Percentiles rank a stretch among this genome's conserved stretches.
phyloP scores from a whole-genome alignment of 2,888 invertebrate species.

The Microplitis manilae region DNA sequence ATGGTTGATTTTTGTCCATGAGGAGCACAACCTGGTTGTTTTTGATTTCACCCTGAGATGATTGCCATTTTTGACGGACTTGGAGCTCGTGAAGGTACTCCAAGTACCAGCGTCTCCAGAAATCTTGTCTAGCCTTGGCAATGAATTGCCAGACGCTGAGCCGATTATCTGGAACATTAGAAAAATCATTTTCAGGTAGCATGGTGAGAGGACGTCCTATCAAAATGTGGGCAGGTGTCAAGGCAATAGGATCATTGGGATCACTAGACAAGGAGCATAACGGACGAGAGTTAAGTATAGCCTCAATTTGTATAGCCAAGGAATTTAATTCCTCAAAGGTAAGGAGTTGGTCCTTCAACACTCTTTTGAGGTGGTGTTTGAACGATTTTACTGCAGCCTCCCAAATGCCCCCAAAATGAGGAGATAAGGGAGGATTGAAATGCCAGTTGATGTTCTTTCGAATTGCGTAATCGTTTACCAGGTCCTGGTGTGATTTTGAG shows the following conservation, averaged over 20 bases:
- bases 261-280: conserved; percentile 38
- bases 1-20: conserved; percentile 52
- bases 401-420: conserved; percentile 48
- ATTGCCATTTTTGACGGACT: conserved; percentile 54
- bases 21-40: conserved; percentile 51
- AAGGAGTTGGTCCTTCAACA: conserved; percentile 22
- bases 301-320: conserved; percentile 38
- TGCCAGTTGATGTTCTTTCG: neutral
- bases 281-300: conserved; percentile 40
- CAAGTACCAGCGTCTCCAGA: conserved; percentile 52
- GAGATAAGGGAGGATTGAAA: conserved; percentile 41
- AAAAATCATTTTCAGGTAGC: conserved; percentile 47
- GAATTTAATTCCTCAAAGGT: conserved; percentile 43
- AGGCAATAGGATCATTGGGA: conserved; percentile 43
- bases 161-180: conserved; percentile 49
- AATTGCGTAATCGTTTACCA: conserved; percentile 24
- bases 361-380: conserved; percentile 44
- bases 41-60: conserved; percentile 36
- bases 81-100: conserved; percentile 55
- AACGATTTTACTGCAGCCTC: conserved; percentile 45
- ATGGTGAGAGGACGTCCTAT: conserved; percentile 37
- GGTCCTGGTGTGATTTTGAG: conserved; percentile 28
- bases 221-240: conserved; percentile 57
- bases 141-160: conserved; percentile 50
- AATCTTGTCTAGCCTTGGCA: conserved; percentile 50